A percentile compares a stretch with the other conserved stretches of the same genome.
These are phyloP conservation scores for Euwallacea fornicatus DNA, from an alignment of 1,140 invertebrate species.

Conservation along the genomic window DNA sequence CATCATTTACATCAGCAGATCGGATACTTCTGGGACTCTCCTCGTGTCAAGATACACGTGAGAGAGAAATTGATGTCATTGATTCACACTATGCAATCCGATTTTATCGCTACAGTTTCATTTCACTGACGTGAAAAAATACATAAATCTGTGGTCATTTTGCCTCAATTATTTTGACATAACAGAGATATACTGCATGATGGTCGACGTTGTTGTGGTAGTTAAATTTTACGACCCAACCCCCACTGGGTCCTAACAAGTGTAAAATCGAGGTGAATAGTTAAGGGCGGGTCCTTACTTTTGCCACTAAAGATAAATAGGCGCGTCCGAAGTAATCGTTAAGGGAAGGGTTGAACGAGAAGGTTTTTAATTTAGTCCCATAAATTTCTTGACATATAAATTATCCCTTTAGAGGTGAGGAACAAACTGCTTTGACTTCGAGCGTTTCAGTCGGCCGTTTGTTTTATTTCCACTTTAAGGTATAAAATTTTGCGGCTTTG, in stretches of 20 bases:
- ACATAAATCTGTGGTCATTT: neutral
- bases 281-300: slow-evolving; percentile 8
- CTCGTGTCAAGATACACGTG: too few relatives aligned
- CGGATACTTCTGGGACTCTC: too few relatives aligned
- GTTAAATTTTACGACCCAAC: slow-evolving; percentile 15
- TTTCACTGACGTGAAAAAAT: neutral
- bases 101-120: too few relatives aligned
- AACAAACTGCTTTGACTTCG: neutral
- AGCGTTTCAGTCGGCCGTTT: neutral
- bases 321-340: slow-evolving; percentile 4
- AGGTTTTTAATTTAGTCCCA: slow-evolving; percentile 1
- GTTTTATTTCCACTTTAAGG: neutral
- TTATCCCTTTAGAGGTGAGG: slow-evolving; percentile 9
- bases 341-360: slow-evolving; percentile 7
- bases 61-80: too few relatives aligned
- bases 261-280: slow-evolving; percentile 5
- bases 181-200: slow-evolving; percentile 2
- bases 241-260: slow-evolving; percentile 6
- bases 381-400: slow-evolving; percentile 16
- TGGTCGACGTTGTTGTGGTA: slow-evolving; percentile 2
- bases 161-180: slow-evolving; percentile 11
- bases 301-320: slow-evolving; percentile 22
- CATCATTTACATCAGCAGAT: too few relatives aligned
- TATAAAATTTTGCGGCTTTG: neutral
- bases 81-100: too few relatives aligned